phyloP scores from a whole-genome alignment of 2,797 vertebrate genomes.

The Todus mexicanus region DNA sequence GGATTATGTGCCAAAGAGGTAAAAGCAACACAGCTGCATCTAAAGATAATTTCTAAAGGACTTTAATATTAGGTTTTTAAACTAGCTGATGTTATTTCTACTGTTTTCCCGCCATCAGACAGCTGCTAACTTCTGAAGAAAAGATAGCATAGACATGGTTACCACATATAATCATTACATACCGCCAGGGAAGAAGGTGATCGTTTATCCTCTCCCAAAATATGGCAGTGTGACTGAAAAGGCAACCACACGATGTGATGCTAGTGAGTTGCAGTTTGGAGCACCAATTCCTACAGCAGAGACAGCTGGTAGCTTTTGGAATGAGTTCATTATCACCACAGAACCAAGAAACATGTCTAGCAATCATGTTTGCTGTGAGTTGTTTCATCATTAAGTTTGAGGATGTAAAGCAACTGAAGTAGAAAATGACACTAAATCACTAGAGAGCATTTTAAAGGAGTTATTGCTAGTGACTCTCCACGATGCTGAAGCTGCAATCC shows the following conservation, averaged over 20 bases:
- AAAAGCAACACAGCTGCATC: neutral
- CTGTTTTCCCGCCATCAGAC: neutral
- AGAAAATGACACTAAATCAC: constrained; percentile 19
- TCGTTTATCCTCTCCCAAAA: neutral
- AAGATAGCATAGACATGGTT: neutral
- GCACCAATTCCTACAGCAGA: neutral
- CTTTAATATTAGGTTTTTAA: neutral
- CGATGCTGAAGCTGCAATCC: neutral
- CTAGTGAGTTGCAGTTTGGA: neutral
- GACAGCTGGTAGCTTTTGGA: neutral
- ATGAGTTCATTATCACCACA: neutral
- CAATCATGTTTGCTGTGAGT: neutral
- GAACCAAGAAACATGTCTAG: neutral
- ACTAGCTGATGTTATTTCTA: neutral
- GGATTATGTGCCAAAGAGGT: neutral
- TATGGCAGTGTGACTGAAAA: neutral
- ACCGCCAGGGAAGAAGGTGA: neutral
- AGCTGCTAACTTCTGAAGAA: neutral
- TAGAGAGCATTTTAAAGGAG: neutral
- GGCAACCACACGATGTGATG: neutral
- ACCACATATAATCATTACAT: neutral
- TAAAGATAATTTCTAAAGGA: neutral
- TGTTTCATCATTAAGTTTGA: neutral
- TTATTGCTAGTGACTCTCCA: neutral
- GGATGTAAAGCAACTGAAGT: neutral